Base-by-base conservation (phyloP, 2,113 vertebrate species). In the Saimiri boliviensis region DNA sequence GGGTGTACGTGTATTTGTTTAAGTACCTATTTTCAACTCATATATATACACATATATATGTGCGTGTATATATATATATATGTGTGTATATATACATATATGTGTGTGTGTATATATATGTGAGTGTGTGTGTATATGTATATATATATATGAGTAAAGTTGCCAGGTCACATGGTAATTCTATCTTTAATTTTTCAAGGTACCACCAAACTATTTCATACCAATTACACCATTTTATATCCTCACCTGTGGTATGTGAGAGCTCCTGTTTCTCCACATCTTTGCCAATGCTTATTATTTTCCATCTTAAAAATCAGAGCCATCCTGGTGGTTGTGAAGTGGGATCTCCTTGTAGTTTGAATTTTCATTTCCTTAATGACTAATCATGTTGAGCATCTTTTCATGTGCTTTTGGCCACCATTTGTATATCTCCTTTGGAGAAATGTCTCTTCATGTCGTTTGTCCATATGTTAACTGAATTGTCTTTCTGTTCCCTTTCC, bases 51-150 rank as follows among this genome's bases (percentile, higher is more conserved):
- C 30, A 42, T 42, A 42, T 42, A 42, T 6, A 42, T 1, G 4
- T 4, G 27, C 17, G 1, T 16, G 3, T 42, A 6, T 5, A 2
- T 30, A 19, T 27, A 3, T 56, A 58, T 58, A 5, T 58, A 0
- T 12, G 25, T 27, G 25, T 60, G 58, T 60, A 4, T 45, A 6
- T 45, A 42, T 6, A 42, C 42, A n/a, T n/a, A 6, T 42, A 42
- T 42, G 42, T 42, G 42, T 42, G 42, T 42, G 6, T 42, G 6
- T 42, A 42, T 42, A 42, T 42, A 42, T 42, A 42, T 42, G 6
- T 60, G 1, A 12, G 0, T 60, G 0, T 60, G 0, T 60, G 0
- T 63, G 0, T 63, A 0, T 60, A 0, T 58, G 8, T 58, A 23
- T 25, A 1, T 23, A 16, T 16, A 14, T 19, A 37, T 23, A 30